Conservation (phyloP, 1,140 invertebrate species). For the Apolygus lucorum region DNA sequence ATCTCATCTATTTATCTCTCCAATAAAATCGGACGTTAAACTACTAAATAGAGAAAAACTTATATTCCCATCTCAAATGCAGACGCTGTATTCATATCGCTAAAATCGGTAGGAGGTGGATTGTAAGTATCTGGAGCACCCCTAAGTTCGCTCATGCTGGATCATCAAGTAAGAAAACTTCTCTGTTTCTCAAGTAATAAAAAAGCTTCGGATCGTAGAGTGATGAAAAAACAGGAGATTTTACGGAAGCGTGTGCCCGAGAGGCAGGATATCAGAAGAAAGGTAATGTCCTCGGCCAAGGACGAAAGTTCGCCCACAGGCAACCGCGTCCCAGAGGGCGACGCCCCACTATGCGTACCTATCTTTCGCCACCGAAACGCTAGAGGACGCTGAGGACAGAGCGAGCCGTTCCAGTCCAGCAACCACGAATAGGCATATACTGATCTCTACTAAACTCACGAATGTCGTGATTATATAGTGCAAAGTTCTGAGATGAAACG, state of each 20-base stretch:
- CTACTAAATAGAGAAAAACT: too few species aligned
- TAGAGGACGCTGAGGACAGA: too few species aligned
- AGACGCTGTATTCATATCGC: too few species aligned
- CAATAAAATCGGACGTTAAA: too few species aligned
- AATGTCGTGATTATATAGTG: neutral
- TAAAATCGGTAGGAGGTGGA: too few species aligned
- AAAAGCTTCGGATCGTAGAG: neutral
- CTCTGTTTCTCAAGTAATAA: neutral
- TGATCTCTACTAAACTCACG: neutral
- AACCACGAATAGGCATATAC: neutral
- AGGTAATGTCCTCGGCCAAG: neutral
- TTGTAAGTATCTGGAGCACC: neutral
- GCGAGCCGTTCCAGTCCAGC: too few species aligned
- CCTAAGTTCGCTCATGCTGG: neutral
- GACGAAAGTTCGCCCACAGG: neutral
- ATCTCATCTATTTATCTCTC: too few species aligned
- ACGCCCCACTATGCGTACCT: neutral
- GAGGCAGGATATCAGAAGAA: neutral
- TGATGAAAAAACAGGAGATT: too few species aligned
- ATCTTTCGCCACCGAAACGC: too few species aligned
- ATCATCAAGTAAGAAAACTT: neutral
- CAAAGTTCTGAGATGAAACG: too few species aligned
- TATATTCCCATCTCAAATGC: too few species aligned
- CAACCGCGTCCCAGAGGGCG: neutral
- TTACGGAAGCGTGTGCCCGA: neutral